Evolutionary conservation across 2,113 vertebrate genomes (phyloP).

Genomic region (Bothrops jararaca): DNA sequence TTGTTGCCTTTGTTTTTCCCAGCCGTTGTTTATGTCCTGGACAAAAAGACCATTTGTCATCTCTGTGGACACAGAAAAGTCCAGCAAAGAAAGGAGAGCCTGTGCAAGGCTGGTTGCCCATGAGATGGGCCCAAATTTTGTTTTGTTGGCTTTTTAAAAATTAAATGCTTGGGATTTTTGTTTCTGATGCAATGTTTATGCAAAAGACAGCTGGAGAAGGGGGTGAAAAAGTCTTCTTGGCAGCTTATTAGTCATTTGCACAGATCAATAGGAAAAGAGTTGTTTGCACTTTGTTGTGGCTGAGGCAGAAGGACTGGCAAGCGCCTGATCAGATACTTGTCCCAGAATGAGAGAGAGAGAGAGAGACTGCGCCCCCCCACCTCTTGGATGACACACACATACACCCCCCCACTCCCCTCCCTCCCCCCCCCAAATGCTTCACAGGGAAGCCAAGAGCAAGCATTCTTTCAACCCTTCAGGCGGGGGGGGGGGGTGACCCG

Average conservation of each 20-base stretch:
- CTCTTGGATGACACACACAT: no score
- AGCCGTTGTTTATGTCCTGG: slow-evolving; percentile 44
- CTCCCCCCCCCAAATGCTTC: no score
- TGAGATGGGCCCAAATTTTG: neutral
- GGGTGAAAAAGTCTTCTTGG: neutral
- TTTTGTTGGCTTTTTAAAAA: neutral
- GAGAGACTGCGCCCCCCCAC: no score
- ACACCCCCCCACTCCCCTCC: no score
- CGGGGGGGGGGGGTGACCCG: no score
- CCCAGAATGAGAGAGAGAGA: neutral
- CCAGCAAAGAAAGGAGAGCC: slow-evolving; percentile 29
- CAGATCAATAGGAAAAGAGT: neutral
- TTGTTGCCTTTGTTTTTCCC: slow-evolving; percentile 46
- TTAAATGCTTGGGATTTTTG: neutral
- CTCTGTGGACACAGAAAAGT: slow-evolving; percentile 10
- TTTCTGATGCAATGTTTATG: neutral
- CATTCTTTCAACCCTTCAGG: no score
- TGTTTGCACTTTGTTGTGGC: neutral
- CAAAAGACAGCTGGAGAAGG: neutral
- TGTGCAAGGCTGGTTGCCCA: slow-evolving; percentile 20
- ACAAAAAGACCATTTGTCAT: slow-evolving; percentile 56
- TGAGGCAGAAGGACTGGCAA: neutral
- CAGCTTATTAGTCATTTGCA: neutral
- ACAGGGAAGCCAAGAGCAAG: no score
- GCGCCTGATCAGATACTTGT: neutral